Evolutionary conservation across 2,888 invertebrate species (phyloP), one percentile per base, ranked within the genome.

Genomic region (Chalcosyrphus nemorum): DNA sequence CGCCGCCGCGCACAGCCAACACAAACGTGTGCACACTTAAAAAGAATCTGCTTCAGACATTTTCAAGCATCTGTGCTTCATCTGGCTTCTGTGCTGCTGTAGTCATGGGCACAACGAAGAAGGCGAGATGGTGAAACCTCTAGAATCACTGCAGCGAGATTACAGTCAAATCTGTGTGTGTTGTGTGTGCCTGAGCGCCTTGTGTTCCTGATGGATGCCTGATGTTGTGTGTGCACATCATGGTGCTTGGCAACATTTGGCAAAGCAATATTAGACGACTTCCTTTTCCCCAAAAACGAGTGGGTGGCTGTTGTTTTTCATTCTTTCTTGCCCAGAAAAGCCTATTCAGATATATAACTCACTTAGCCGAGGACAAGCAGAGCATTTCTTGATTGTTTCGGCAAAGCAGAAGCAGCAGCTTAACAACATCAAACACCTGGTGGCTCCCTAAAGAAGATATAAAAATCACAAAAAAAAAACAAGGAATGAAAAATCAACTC

Each of bases 31-130:
- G 84, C 75, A 84, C 84, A 84, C 84, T 84, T 84, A 80, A 84
- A 84, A 84, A 80, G 84, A 84, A 84, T 84, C 84, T 84, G 84
- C 65, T 84, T 74, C 80, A 84, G 84, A 84, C 84, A 71, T 84
- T 86, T 86, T 87, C 87, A 80, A 88, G 89, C 90, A 89, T 90
- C 90, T 90, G 90, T 87, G 88, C 89, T 89, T 90, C 90, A 90
- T 90, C 90, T 90, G 90, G 90, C 50, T 59, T 57, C 70, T 71
- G 47, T 75, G 35, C 47, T 57, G 38, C 45, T 19, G 38, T 27
- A 5, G 17, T 7, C 11, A 32, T 32, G 32, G 32, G 32, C 11
- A 32, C 32, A 27, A 29, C 32, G 24, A 32, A 7, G 32, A 29
- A 27, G 24, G 47, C 56, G 43, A 47, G 63, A 70, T 65, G 65